Percentiles rank a stretch among this genome's conserved stretches.
Evolutionary conservation across 2,113 vertebrate species (phyloP).

Genomic region (Callaeas wilsoni): DNA sequence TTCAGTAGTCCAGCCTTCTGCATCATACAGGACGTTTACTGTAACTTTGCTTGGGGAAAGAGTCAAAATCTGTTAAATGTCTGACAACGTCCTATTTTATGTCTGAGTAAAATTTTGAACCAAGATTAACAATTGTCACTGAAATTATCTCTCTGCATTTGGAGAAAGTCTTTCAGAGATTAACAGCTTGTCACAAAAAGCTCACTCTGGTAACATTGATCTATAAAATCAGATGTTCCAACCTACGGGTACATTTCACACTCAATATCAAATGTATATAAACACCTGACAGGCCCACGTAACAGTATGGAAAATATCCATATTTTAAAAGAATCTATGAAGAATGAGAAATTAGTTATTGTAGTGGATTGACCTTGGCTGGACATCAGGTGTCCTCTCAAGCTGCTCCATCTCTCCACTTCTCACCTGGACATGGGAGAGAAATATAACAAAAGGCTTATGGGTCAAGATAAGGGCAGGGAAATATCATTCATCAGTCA

Average conservation of each 20-base stretch:
- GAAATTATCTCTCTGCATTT: background rate
- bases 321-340: slow-evolving; percentile 27
- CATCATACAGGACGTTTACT: background rate
- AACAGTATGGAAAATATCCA: slow-evolving; percentile 16
- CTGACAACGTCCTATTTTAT: slow-evolving; percentile 2
- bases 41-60: background rate
- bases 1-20: background rate
- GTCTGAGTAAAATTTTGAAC: slow-evolving; percentile 4
- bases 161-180: slow-evolving; percentile 46
- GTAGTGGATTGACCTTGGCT: background rate
- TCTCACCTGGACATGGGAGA: background rate
- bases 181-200: slow-evolving; percentile 56
- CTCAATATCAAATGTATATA: slow-evolving; percentile 15
- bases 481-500: background rate
- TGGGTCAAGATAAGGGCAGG: background rate
- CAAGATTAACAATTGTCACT: background rate
- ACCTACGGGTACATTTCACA: background rate
- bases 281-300: background rate
- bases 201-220: slow-evolving; percentile 21
- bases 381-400: background rate
- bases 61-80: background rate
- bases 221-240: slow-evolving; percentile 39
- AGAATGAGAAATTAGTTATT: background rate
- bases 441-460: background rate
- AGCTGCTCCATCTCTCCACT: background rate